Evolutionary conservation across 2,888 invertebrate genomes (phyloP).

Genomic region (Ceramica pisi): DNA sequence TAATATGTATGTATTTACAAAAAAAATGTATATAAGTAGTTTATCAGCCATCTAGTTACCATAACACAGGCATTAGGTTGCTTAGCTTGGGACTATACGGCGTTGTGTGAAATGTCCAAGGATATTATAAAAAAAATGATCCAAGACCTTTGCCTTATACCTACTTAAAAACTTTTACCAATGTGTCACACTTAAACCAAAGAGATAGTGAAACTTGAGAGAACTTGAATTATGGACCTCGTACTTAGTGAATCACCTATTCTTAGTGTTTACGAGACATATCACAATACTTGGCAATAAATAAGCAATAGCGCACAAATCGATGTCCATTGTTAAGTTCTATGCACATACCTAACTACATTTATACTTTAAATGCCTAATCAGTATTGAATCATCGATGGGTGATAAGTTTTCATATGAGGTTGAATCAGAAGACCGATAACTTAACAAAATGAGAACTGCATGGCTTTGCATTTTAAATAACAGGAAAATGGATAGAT

Average conservation of each 20-base stretch:
- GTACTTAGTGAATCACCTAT: slow-evolving; percentile 18
- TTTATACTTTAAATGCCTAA: slow-evolving; percentile 32
- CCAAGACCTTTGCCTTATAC: not conserved
- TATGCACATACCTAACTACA: slow-evolving; percentile 2
- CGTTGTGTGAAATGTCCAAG: no score
- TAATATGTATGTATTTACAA: no score
- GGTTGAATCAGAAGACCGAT: slow-evolving; percentile 37
- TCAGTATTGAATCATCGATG: not conserved
- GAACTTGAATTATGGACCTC: not conserved
- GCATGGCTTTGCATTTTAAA: slow-evolving; percentile 35
- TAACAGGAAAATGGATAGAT: slow-evolving; percentile 51
- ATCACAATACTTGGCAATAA: slow-evolving; percentile 21
- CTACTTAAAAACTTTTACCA: not conserved
- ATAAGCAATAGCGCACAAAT: slow-evolving; percentile 24
- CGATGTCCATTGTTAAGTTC: slow-evolving; percentile 24
- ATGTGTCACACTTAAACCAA: not conserved
- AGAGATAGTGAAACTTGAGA: not conserved
- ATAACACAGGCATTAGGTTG: no score
- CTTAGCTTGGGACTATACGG: no score
- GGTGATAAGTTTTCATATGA: not conserved
- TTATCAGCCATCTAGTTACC: no score
- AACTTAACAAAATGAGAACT: slow-evolving; percentile 37
- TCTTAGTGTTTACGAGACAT: slow-evolving; percentile 12
- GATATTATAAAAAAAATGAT: no score
- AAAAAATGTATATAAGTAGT: no score